Evolutionary conservation across 2,113 vertebrate species (phyloP), one percentile per base, ranked within the genome.

Genomic region (Calypte anna): DNA sequence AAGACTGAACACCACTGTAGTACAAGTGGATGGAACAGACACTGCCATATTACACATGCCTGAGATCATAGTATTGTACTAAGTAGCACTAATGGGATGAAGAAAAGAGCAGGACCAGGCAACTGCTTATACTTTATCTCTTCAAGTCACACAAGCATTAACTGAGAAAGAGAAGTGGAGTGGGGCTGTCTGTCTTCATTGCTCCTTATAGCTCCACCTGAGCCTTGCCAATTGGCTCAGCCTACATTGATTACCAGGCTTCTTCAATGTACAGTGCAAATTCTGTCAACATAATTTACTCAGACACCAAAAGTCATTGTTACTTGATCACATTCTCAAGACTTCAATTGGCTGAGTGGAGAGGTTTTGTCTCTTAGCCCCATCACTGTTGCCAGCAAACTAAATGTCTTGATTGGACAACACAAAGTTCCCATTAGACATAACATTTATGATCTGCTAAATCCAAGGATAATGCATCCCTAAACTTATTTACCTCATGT

Each of bases 1-100:
- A 8, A 30, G n/a, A 83, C 27, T 0, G 0, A 86, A 28, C 28
- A 53, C 9, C 17, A 40, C 22, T 31, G 31, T 21, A 72, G 53
- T 28, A 7, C 57, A 74, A 85, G 25, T 10, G 27, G n/a, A 63
- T 21, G 9, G 22, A 79, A 63, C 7, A 75, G 36, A 54, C 57
- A 14, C 25, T 59, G 64, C 7, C 69, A 83, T 28, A 27, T 46
- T 20, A 30, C 16, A 66, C 30, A 25, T 8, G 9, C 19, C n/a
- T 63, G 57, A 51, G 43, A 84, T 55, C 11, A 33, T n/a, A 91
- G 57, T 36, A n/a, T 6, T 24, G 21, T 5, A 24, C 46, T 30
- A 21, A 75, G n/a, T 6, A 70, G 40, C 36, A 44, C 55, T 40
- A 64, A 57, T 1, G 3, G 5, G 27, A 87, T 16, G 18, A 38